Evolutionary conservation across 2,888 invertebrate species (phyloP).

Genomic region (Microdon myrmicae): DNA sequence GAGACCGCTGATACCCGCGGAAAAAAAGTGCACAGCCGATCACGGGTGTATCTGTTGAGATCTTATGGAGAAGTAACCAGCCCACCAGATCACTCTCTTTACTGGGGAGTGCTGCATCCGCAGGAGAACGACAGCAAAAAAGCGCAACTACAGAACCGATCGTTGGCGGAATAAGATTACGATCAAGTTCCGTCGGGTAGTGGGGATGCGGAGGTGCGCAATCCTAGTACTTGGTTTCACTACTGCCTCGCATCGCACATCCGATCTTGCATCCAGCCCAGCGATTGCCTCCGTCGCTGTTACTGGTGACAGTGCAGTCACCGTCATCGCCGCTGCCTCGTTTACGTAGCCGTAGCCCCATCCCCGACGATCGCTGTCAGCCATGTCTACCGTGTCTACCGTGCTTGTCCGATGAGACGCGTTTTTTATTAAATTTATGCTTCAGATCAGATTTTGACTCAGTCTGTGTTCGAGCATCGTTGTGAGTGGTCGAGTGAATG

Average conservation of each 20-base stretch:
- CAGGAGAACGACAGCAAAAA: too few relatives aligned
- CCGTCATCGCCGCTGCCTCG: constrained; percentile 35
- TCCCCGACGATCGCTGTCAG: constrained; percentile 13
- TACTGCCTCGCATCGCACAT: too few relatives aligned
- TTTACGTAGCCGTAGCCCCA: constrained; percentile 16
- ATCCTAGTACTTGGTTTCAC: too few relatives aligned
- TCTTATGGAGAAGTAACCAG: constrained; percentile 13
- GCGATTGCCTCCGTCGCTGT: constrained; percentile 15
- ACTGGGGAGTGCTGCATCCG: too few relatives aligned
- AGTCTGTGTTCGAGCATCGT: constrained; percentile 62
- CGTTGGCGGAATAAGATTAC: too few relatives aligned
- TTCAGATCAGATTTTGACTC: constrained; percentile 61
- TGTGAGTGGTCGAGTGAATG: constrained; percentile 50
- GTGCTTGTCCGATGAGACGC: constrained; percentile 45
- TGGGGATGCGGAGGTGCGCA: too few relatives aligned
- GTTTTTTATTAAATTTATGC: constrained; percentile 61
- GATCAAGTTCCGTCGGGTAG: too few relatives aligned
- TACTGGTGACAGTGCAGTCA: constrained; percentile 18
- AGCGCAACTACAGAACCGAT: too few relatives aligned
- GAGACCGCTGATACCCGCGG: background rate
- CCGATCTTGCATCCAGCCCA: constrained; percentile 11
- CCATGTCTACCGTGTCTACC: constrained; percentile 54
- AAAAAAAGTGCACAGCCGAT: constrained; percentile 35
- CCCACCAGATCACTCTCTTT: constrained; percentile 43
- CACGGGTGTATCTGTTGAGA: constrained; percentile 24